Evolutionary conservation across 2,888 invertebrate genomes (phyloP).

Genomic region (Drosophila vallismaia): DNA sequence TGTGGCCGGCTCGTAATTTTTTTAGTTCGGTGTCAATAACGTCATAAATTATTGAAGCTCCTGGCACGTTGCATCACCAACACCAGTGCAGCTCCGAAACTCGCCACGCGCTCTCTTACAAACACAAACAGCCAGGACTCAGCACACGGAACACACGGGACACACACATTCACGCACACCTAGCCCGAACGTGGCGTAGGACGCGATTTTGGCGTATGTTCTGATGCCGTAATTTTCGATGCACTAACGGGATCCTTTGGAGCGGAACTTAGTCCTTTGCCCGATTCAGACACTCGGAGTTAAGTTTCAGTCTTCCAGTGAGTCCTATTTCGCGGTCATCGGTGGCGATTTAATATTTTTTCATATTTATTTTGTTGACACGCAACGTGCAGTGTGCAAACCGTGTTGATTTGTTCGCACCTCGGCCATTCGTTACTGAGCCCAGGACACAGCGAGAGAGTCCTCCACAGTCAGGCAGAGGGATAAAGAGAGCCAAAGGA

Average conservation of each 20-base stretch:
- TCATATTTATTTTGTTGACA: constrained; percentile 66
- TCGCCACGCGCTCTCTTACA: constrained; percentile 67
- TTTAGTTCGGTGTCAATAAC: constrained; percentile 53
- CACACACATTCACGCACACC: constrained; percentile 50
- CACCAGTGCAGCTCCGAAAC: constrained; percentile 42
- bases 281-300: constrained; percentile 11
- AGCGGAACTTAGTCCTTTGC: constrained; percentile 7
- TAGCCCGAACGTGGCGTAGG: constrained; percentile 61
- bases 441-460: constrained; percentile 49
- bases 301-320: constrained; percentile 16
- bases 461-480: constrained; percentile 22
- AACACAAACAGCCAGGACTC: constrained; percentile 16
- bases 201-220: constrained; percentile 70
- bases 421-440: constrained; percentile 78
- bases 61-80: constrained; percentile 61
- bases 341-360: constrained; percentile 59
- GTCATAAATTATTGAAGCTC: constrained; percentile 66
- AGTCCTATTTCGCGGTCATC: constrained; percentile 38
- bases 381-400: constrained; percentile 71
- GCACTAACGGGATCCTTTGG: constrained; percentile 32
- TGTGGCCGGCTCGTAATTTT: constrained; percentile 24
- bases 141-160: constrained; percentile 13
- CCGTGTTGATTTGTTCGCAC: constrained; percentile 80
- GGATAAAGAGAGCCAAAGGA: constrained; percentile 14
- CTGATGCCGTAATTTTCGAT: constrained; percentile 74